Evolutionary conservation across 2,888 invertebrate species (phyloP).

Genomic region (Sceliomorpha sp.): DNA sequence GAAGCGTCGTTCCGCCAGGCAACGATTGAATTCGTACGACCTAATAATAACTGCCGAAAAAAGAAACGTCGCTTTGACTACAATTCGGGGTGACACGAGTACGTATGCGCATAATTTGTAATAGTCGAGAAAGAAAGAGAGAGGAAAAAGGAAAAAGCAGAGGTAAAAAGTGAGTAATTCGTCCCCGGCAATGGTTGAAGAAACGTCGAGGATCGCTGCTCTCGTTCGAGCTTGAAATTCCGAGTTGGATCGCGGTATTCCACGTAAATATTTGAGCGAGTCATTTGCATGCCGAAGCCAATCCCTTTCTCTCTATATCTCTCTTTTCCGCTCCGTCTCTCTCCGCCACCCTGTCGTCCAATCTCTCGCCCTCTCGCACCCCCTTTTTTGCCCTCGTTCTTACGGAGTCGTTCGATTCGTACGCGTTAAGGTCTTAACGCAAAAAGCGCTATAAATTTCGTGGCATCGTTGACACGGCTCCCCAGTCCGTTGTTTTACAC

Average conservation of each 20-base stretch:
- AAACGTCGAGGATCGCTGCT: conserved; percentile 44
- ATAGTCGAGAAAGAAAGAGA: too few relatives aligned
- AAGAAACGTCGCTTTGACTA: too few relatives aligned
- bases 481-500: too few relatives aligned
- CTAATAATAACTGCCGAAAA: too few relatives aligned
- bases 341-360: conserved; percentile 15
- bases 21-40: too few relatives aligned
- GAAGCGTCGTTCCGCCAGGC: too few relatives aligned
- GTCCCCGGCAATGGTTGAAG: conserved; percentile 18
- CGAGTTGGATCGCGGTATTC: conserved; percentile 41
- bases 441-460: conserved; percentile 16
- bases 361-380: conserved; percentile 8
- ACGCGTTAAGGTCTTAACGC: conserved; percentile 18
- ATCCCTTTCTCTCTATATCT: conserved; percentile 42
- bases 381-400: conserved; percentile 8
- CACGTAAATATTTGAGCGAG: conserved; percentile 56
- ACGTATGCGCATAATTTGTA: too few relatives aligned
- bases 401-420: conserved; percentile 21
- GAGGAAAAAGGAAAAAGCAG: too few relatives aligned
- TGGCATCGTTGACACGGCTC: too few relatives aligned
- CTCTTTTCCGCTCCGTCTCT: conserved; percentile 38
- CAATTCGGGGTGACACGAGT: too few relatives aligned
- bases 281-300: conserved; percentile 55
- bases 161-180: conserved; percentile 8
- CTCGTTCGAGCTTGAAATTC: conserved; percentile 50